Conservation (phyloP, 2,797 vertebrate genomes). For the Coendou prehensilis region DNA sequence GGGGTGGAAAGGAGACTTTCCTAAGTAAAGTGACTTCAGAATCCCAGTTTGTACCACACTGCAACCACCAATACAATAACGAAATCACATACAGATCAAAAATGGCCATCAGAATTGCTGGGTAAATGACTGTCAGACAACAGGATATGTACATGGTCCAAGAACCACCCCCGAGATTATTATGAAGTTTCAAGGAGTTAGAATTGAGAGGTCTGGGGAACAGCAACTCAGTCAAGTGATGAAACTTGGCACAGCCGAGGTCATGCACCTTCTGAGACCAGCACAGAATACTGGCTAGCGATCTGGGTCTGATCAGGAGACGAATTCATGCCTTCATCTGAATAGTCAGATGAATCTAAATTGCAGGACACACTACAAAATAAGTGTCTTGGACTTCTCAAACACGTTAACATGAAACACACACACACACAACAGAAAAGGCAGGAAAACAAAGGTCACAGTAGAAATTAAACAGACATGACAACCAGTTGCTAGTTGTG, state of each 20-base stretch:
- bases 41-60: background rate
- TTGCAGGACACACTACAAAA: background rate
- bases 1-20: background rate
- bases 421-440: background rate
- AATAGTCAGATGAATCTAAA: background rate
- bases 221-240: background rate
- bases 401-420: constrained; percentile 33
- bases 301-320: background rate
- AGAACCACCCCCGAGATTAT: background rate
- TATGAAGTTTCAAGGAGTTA: background rate
- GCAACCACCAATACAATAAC: background rate
- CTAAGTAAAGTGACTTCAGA: constrained; percentile 20
- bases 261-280: background rate
- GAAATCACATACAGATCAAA: background rate
- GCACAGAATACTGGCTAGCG: background rate
- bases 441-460: background rate
- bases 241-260: background rate
- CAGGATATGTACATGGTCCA: background rate
- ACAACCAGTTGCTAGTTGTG: background rate
- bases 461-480: background rate
- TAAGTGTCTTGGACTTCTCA: background rate
- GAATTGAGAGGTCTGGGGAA: background rate
- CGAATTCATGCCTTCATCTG: background rate
- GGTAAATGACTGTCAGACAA: background rate
- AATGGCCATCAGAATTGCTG: background rate